Evolutionary conservation across 2,888 invertebrate species (phyloP).

Genomic region (Helobdella robusta): DNA sequence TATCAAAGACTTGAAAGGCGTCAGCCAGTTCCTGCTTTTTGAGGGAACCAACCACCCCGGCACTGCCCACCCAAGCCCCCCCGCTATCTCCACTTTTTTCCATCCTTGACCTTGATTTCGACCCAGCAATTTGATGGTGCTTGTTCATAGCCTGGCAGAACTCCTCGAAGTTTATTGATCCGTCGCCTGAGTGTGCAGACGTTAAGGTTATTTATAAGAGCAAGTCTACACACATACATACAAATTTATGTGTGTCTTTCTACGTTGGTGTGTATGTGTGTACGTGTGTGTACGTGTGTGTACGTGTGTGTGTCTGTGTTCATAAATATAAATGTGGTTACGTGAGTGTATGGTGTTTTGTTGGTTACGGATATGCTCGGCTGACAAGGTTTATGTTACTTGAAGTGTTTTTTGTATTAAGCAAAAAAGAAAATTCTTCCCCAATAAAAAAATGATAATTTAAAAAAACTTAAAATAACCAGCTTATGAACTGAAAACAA

Average conservation of each 20-base stretch:
- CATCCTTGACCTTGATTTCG: background rate
- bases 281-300: conserved; percentile 10
- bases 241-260: background rate
- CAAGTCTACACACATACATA: conserved; percentile 14
- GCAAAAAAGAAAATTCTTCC: too few relatives aligned
- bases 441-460: too few relatives aligned
- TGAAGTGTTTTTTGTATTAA: too few relatives aligned
- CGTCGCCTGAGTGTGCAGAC: too few relatives aligned
- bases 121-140: conserved; percentile 6
- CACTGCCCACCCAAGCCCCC: background rate
- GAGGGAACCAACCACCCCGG: conserved; percentile 13
- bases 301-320: too few relatives aligned
- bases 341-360: too few relatives aligned
- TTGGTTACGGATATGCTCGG: too few relatives aligned
- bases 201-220: too few relatives aligned
- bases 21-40: conserved; percentile 26
- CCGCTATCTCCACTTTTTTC: background rate
- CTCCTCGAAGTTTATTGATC: conserved; percentile 27
- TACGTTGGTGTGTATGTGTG: conserved; percentile 21
- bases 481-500: too few relatives aligned
- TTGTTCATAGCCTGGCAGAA: conserved; percentile 26
- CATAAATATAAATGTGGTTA: too few relatives aligned
- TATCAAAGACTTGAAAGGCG: conserved; percentile 31
- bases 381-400: too few relatives aligned
- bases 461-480: too few relatives aligned